Base-by-base conservation (phyloP, 2,797 vertebrate genomes). In the Stomatorhinus walkeri region DNA sequence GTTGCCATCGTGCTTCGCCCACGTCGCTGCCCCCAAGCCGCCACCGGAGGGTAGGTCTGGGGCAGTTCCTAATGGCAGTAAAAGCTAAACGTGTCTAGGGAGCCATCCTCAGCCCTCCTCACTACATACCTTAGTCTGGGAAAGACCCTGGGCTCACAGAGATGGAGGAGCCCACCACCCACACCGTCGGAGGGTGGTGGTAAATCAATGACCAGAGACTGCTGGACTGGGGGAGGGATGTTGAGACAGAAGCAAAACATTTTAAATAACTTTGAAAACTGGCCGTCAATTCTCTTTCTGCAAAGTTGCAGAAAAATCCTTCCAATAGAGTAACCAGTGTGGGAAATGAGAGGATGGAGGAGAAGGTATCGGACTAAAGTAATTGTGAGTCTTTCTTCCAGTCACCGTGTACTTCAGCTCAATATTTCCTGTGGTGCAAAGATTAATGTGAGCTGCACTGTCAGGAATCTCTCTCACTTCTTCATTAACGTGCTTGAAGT, bases 181-280 rank as follows among this genome's bases (percentile, higher is more conserved):
- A 90, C 92, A 91, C 89, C 1, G 90, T 90, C 3, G 54, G 84
- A 81, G 56, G 89, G 91, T 88, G 88, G 43, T 14, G 81, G 43
- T 85, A 91, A 91, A 88, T 93, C 91, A 89, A 92, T 93, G 90
- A 91, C 89, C 90, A 90, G 85, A 88, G 89, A 61, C 89, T 85
- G 89, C 88, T 88, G 48, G 87, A 72, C 81, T 56, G 91, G 91
- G 92, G 92, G 91, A 92, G 90, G 92, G 91, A 91, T 91, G 92
- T 89, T 90, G 91, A 89, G 90, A 90, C 64, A 14, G 64, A 90
- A 90, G 91, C 89, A 91, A 92, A 92, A 90, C 87, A 89, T 90
- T 90, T 88, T 89, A 87, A 89, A 90, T 79, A 64, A 88, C 91
- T 90, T 91, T 90, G 87, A 87, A 90, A 85, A 90, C 90, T 89